Percentiles rank a stretch among this genome's conserved stretches.
Evolutionary conservation across 2,797 vertebrate genomes (phyloP).

Genomic region (Dendrocincla tyrannina): DNA sequence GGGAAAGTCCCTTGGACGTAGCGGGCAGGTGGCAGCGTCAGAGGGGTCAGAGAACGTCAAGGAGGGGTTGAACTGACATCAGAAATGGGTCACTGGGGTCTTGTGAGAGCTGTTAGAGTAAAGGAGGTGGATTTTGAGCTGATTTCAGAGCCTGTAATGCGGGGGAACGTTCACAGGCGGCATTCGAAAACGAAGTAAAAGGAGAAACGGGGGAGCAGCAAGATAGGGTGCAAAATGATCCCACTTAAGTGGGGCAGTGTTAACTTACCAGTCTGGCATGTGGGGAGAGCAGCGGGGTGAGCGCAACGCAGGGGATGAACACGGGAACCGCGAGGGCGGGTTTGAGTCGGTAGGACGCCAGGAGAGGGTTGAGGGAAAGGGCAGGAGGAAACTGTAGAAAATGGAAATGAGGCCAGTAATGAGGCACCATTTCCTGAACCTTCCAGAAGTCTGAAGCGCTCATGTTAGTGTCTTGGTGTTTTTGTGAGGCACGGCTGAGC

Average conservation of each 20-base stretch:
- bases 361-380: background rate
- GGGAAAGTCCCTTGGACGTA: background rate
- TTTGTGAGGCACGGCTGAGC: background rate
- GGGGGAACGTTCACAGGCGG: background rate
- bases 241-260: background rate
- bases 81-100: background rate
- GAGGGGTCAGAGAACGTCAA: background rate
- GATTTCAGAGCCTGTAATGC: background rate
- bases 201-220: background rate
- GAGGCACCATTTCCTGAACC: background rate
- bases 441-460: background rate
- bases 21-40: background rate
- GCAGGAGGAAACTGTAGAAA: background rate
- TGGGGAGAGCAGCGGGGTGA: no score
- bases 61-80: background rate
- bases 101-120: background rate
- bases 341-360: no score
- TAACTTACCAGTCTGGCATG: rapidly evolving
- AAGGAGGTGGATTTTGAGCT: background rate
- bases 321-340: no score
- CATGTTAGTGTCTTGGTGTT: rapidly evolving
- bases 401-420: background rate
- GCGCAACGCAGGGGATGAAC: rapidly evolving
- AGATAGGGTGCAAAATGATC: background rate
- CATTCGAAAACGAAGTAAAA: background rate